These are phyloP conservation scores for Karalla daura DNA, from an alignment of 2,797 vertebrate species.

Conservation along the genomic window DNA sequence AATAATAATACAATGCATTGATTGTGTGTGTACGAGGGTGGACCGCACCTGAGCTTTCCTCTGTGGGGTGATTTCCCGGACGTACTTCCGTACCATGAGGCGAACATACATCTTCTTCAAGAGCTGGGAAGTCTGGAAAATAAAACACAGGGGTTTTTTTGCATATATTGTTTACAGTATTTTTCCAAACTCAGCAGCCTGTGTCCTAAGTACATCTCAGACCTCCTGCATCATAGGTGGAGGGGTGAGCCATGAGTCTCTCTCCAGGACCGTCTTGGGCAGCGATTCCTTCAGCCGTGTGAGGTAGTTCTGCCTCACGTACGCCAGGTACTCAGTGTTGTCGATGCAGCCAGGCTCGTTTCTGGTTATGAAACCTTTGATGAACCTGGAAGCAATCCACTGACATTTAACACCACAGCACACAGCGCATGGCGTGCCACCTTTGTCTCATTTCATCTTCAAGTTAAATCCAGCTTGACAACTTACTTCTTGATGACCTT, in stretches of 20 bases:
- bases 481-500: constrained; percentile 90
- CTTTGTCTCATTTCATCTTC: not conserved
- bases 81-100: constrained; percentile 88
- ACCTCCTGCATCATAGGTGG: constrained; percentile 90
- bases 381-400: constrained; percentile 82
- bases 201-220: not conserved
- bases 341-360: constrained; percentile 82
- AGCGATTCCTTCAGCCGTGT: constrained; percentile 87
- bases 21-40: too few species aligned
- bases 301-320: constrained; percentile 89
- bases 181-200: not conserved
- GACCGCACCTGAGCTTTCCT: constrained; percentile 87
- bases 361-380: constrained; percentile 93
- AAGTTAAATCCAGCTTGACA: not conserved
- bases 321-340: constrained; percentile 87
- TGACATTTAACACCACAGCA: not conserved
- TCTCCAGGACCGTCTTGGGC: constrained; percentile 88
- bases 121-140: constrained; percentile 82
- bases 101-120: constrained; percentile 86
- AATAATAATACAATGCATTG: too few species aligned
- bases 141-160: too few species aligned
- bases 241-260: constrained; percentile 88
- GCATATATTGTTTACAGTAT: too few species aligned
- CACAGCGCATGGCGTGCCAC: not conserved
- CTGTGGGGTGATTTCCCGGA: constrained; percentile 80